Conservation (phyloP, 2,113 vertebrate genomes). For the Oreochromis tanganicae region DNA sequence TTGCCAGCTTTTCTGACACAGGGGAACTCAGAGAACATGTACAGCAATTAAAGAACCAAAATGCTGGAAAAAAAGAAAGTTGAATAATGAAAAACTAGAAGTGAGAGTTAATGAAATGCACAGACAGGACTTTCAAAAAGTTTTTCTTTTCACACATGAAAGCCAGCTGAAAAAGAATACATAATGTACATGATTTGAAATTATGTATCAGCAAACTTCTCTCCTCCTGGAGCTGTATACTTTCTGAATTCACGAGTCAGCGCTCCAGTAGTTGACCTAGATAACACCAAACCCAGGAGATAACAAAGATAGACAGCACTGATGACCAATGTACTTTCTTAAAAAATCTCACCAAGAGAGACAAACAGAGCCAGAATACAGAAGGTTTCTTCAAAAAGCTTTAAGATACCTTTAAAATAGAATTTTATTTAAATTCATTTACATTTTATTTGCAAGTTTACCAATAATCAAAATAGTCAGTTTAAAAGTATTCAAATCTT, state of each 20-base stretch:
- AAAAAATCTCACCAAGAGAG: neutral
- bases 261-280: conserved; percentile 39
- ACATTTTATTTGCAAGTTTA: neutral
- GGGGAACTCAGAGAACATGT: neutral
- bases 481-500: neutral
- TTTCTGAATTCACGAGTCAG: conserved; percentile 40
- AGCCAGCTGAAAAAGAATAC: conserved; percentile 44
- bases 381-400: neutral
- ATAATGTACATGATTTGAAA: conserved; percentile 26
- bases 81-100: neutral
- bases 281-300: conserved; percentile 12
- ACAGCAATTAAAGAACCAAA: neutral
- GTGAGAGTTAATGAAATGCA: neutral
- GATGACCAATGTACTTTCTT: conserved; percentile 9
- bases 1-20: neutral
- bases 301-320: neutral
- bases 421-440: neutral
- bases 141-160: conserved; percentile 14
- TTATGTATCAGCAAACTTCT: conserved; percentile 34
- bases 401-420: neutral
- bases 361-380: neutral
- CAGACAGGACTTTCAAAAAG: neutral
- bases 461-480: neutral
- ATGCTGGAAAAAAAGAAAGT: neutral
- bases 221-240: conserved; percentile 31